These are phyloP conservation scores for Flexamia atlantica DNA, from an alignment of 2,888 invertebrate species.

Conservation along the genomic window DNA sequence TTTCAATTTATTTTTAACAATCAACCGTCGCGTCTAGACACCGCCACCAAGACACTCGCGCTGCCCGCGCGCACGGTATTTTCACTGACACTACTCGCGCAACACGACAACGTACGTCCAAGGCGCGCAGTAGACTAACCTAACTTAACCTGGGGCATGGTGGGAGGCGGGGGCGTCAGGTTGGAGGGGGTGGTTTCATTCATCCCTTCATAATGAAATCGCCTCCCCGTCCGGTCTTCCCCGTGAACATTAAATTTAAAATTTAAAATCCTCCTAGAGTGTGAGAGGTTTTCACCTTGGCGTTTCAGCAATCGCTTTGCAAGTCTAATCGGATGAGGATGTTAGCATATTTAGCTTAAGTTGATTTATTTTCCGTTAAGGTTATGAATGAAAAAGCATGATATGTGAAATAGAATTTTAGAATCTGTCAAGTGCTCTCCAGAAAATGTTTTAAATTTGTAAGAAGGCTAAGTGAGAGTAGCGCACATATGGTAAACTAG, in stretches of 20 bases:
- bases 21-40: not conserved
- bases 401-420: no score
- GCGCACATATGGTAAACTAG: no score
- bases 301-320: no score
- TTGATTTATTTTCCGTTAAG: no score
- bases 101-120: not conserved
- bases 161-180: not conserved
- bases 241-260: slow-evolving; percentile 9
- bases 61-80: not conserved
- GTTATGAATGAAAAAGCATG: no score
- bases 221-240: not conserved
- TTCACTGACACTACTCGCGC: not conserved
- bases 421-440: no score
- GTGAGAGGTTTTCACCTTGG: no score
- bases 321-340: no score
- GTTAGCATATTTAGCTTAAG: no score
- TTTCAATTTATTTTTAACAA: not conserved
- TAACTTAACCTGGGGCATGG: slow-evolving; percentile 12
- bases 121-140: slow-evolving; percentile 12
- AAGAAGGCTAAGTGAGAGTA: no score
- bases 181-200: not conserved
- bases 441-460: no score
- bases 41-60: not conserved
- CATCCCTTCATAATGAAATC: slow-evolving; percentile 35
- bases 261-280: not conserved